phyloP scores from a whole-genome alignment of 2,888 invertebrate species.

The Phengaris arion region DNA sequence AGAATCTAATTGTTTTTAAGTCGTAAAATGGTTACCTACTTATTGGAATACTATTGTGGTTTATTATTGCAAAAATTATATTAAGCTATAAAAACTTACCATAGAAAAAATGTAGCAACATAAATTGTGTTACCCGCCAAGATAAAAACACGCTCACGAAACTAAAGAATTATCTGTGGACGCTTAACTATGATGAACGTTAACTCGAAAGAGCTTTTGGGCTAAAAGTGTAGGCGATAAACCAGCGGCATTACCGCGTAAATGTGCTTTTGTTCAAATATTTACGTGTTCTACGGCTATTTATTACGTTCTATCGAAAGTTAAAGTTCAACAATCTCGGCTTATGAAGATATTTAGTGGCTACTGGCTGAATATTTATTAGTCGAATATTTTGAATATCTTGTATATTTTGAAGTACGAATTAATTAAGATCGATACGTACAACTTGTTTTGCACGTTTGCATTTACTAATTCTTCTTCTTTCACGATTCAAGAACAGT shows the following conservation, averaged over 20 bases:
- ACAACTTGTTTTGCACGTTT: too few species aligned
- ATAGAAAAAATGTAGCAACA: neutral
- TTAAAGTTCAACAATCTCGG: slow-evolving; percentile 13
- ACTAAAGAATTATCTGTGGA: slow-evolving; percentile 30
- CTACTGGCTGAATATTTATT: neutral
- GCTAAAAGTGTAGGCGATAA: slow-evolving; percentile 34
- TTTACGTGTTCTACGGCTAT: slow-evolving; percentile 26
- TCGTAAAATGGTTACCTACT: too few species aligned
- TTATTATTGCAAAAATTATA: neutral
- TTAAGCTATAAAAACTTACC: neutral
- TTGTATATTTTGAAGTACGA: neutral
- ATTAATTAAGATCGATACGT: too few species aligned
- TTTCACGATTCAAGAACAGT: too few species aligned
- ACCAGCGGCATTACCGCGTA: slow-evolving; percentile 29
- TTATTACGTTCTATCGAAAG: slow-evolving; percentile 8
- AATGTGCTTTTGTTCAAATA: slow-evolving; percentile 29
- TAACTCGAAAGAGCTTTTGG: slow-evolving; percentile 37
- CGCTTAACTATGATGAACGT: slow-evolving; percentile 36
- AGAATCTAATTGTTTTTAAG: too few species aligned
- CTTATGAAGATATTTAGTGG: neutral
- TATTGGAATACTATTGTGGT: neutral
- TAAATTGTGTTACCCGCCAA: slow-evolving; percentile 3
- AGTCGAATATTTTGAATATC: neutral
- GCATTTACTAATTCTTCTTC: too few species aligned
- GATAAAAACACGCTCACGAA: slow-evolving; percentile 26